These are phyloP conservation scores for Neofelis nebulosa DNA, from an alignment of 2,113 vertebrate genomes.

Conservation along the genomic window DNA sequence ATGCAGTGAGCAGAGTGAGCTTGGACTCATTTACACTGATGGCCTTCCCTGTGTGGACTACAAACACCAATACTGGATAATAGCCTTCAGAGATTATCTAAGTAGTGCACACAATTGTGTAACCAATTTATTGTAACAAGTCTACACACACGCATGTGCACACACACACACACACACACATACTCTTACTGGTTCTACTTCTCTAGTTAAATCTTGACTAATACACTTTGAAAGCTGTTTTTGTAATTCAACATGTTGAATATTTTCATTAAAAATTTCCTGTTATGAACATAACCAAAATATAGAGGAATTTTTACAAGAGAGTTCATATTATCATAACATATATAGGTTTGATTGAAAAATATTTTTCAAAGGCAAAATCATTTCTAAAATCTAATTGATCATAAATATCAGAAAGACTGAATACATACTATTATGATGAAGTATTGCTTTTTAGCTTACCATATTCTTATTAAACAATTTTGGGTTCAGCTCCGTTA, in stretches of 20 bases:
- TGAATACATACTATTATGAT: not conserved
- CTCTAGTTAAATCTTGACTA: not conserved
- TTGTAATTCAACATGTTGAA: not conserved
- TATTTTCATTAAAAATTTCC: not conserved
- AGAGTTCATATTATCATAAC: not conserved
- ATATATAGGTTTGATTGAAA: not conserved
- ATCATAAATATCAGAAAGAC: not conserved
- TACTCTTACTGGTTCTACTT: not conserved
- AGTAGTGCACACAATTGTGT: not conserved
- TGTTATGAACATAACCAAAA: not conserved
- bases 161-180: not conserved
- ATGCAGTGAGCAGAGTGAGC: not conserved
- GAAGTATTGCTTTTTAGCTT: not conserved
- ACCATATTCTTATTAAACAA: not conserved
- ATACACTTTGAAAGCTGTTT: not conserved
- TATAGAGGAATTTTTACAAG: not conserved
- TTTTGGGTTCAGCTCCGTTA: not conserved
- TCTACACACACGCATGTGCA: not conserved
- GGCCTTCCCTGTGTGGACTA: not conserved
- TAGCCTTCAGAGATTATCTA: not conserved
- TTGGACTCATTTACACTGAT: not conserved
- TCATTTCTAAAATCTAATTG: not conserved
- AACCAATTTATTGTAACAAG: not conserved
- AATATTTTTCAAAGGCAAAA: not conserved
- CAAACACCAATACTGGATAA: not conserved